These are phyloP conservation scores for Anniella stebbinsi DNA, from an alignment of 2,797 vertebrate genomes.

Conservation along the genomic window DNA sequence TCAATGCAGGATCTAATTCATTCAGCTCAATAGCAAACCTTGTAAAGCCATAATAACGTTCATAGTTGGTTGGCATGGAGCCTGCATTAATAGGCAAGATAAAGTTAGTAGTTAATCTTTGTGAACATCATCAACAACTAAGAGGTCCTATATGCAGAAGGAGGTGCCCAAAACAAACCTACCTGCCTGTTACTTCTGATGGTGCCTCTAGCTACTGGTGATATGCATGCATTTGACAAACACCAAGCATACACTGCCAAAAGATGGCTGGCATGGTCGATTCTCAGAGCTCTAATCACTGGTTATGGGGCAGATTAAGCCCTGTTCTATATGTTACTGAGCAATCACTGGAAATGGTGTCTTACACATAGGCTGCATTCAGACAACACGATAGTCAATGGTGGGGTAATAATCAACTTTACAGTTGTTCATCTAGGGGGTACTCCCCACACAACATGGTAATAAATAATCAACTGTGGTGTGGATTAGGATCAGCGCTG, in stretches of 20 bases:
- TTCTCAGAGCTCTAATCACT: background rate
- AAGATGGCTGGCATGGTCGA: background rate
- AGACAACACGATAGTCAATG: too few species aligned
- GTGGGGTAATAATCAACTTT: too few species aligned
- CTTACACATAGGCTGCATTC: too few species aligned
- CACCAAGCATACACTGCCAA: background rate
- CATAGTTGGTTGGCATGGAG: constrained; percentile 97
- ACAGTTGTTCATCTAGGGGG: too few species aligned
- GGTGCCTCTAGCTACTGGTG: background rate
- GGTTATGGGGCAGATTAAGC: background rate
- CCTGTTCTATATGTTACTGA: background rate
- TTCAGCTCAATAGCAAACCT: constrained; percentile 98
- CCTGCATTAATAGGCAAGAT: constrained; percentile 78
- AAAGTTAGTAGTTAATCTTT: constrained; percentile 26
- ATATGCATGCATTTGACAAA: background rate
- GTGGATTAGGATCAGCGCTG: too few species aligned
- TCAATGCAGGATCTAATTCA: constrained; percentile 94
- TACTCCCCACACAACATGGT: too few species aligned
- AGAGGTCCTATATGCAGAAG: background rate
- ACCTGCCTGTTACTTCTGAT: background rate
- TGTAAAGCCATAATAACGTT: constrained; percentile 98
- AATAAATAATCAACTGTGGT: too few species aligned
- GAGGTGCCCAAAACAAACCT: too few species aligned
- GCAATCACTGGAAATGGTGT: background rate
- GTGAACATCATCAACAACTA: background rate